Evolutionary conservation across 2,888 invertebrate species (phyloP).

Genomic region (Drosophila peninsularis): DNA sequence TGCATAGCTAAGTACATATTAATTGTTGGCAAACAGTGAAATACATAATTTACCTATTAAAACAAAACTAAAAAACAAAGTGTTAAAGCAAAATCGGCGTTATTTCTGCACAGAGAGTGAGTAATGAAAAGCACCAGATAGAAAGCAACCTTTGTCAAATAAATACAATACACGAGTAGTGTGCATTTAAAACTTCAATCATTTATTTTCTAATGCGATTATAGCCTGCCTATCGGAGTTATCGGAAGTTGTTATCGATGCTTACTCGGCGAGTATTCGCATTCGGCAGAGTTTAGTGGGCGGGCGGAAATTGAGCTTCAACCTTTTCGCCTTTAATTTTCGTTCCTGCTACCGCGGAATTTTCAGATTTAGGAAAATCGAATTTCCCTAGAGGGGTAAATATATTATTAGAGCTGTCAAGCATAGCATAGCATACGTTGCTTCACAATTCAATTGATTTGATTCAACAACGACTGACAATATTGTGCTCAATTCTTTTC

Average conservation of each 20-base stretch:
- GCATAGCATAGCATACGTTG: constrained; percentile 34
- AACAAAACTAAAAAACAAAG: constrained; percentile 41
- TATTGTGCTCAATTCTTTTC: constrained; percentile 11
- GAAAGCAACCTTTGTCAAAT: constrained; percentile 20
- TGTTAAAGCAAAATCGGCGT: constrained; percentile 32
- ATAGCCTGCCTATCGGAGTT: background rate
- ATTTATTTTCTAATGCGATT: constrained; percentile 15
- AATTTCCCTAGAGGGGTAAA: background rate
- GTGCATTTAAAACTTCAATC: constrained; percentile 54
- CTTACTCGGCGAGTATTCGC: background rate
- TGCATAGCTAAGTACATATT: constrained; percentile 45
- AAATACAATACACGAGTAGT: constrained; percentile 23
- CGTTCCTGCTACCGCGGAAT: background rate
- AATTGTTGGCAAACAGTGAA: constrained; percentile 76
- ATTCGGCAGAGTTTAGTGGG: background rate
- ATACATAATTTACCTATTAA: constrained; percentile 74
- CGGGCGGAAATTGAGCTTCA: background rate
- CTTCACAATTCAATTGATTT: constrained; percentile 18
- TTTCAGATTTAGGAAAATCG: background rate
- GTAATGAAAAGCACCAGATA: constrained; percentile 3
- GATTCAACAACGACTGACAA: constrained; percentile 4
- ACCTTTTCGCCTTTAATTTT: background rate
- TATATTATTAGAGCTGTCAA: background rate
- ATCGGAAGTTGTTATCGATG: constrained; percentile 12
- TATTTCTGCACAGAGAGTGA: constrained; percentile 45